phyloP scores from a whole-genome alignment of 2,797 vertebrate species.

The Ceryle rudis region DNA sequence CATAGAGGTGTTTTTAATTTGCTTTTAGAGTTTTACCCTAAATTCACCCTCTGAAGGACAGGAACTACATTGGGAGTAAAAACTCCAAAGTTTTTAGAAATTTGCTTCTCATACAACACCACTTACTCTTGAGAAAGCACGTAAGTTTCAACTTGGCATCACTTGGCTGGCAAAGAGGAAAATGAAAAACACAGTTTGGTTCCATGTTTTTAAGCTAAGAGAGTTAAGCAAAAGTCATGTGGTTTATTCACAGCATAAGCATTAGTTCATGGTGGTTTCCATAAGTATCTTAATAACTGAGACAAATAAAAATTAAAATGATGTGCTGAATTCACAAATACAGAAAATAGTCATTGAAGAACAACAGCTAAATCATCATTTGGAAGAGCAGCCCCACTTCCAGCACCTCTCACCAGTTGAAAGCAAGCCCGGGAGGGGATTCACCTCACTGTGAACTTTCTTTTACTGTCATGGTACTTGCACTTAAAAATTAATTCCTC shows the following conservation, averaged over 20 bases:
- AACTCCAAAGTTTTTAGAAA: background rate
- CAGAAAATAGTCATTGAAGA: background rate
- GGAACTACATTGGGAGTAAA: background rate
- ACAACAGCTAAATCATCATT: background rate
- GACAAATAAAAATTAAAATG: background rate
- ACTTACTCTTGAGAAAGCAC: background rate
- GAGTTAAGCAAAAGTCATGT: background rate
- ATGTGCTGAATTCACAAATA: background rate
- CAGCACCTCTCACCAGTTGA: background rate
- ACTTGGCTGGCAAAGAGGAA: background rate
- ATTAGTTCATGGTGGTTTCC: background rate
- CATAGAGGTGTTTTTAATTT: background rate
- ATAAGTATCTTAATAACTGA: background rate
- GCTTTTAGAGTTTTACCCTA: background rate
- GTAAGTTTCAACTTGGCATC: background rate
- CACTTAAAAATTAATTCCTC: background rate
- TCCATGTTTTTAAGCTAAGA: background rate
- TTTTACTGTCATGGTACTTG: slow-evolving; percentile 32
- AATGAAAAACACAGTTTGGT: background rate
- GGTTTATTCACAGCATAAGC: background rate
- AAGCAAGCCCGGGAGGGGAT: background rate
- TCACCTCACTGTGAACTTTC: background rate
- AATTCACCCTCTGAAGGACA: background rate
- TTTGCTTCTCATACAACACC: background rate
- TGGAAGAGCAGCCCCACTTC: background rate